Base-by-base conservation (phyloP, 1,140 invertebrate genomes). In the Magallana gigas region DNA sequence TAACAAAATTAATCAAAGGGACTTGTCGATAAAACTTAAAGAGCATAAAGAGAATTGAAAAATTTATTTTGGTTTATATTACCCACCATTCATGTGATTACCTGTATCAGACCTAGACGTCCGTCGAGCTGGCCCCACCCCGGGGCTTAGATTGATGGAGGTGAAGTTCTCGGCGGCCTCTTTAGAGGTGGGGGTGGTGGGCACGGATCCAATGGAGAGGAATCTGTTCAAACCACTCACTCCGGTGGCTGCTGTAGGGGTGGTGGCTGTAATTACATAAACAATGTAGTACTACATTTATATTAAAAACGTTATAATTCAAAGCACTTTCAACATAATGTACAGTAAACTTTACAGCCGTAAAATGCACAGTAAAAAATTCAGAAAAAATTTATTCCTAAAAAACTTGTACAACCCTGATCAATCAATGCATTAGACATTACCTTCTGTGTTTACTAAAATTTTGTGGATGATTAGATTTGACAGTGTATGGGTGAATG, bases 61-160 rank as follows among this genome's bases (percentile, higher is more conserved):
- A 48, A 4, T 48, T 48, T 48, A 4, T 48, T 48, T 48, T 48
- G 36, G 36, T 48, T 48, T 48, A 48, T 64, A 64, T 1, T 18
- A 64, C 7, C 62, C 62, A 64, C 18, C 18, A 16, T 18, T 64
- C 8, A 3, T 7, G 8, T 11, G 8, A 18, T 36, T 29, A 89
- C 88, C 76, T 83, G 86, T 57, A 9, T 89, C 88, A 57, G 86
- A 84, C 83, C 90, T 93, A 16, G 93, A 92, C 7, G 91, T 88
- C 59, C 92, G 89, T 36, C 93, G 76, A 1, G 90, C 58, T 14
- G 89, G 48, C 29, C 23, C 87, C 18, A 93, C 85, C 14, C 96
- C 96, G 86, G 96, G 95, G 87, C 96, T 96, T 11, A 97, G 95
- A 87, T 96, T 96, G 60, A 97, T 96, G 0, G 96, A 96, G 3